phyloP scores from a whole-genome alignment of 2,113 vertebrate genomes.

The Gadus macrocephalus region DNA sequence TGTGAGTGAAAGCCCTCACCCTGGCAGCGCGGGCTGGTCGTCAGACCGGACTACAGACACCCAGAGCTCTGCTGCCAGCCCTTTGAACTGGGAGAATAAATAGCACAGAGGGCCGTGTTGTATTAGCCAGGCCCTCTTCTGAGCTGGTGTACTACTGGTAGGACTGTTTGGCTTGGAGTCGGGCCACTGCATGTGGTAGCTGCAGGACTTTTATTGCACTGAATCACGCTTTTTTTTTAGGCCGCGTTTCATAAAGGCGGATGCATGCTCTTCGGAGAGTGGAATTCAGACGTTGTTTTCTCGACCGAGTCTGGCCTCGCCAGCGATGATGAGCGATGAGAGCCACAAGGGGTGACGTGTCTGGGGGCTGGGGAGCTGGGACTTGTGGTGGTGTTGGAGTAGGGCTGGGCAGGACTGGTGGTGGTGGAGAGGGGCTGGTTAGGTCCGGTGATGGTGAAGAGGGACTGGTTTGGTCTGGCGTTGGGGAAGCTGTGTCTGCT shows the following conservation, averaged over 20 bases:
- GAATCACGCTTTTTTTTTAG: slow-evolving; percentile 57
- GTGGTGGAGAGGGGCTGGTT: too few species aligned
- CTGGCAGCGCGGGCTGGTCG: slow-evolving; percentile 72
- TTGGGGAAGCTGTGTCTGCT: too few species aligned
- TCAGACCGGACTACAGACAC: slow-evolving; percentile 75
- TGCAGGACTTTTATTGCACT: slow-evolving; percentile 59
- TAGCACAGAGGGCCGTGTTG: slow-evolving; percentile 81
- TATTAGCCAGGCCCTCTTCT: slow-evolving; percentile 79
- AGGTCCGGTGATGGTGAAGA: too few species aligned
- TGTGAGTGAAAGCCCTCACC: slow-evolving; percentile 68
- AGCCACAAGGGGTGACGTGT: slow-evolving; percentile 48
- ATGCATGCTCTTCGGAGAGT: slow-evolving; percentile 34
- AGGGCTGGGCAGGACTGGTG: too few species aligned
- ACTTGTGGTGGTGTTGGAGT: too few species aligned
- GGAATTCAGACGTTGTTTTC: slow-evolving; percentile 43
- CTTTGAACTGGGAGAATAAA: slow-evolving; percentile 96
- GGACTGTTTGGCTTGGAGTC: slow-evolving; percentile 87
- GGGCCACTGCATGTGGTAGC: slow-evolving; percentile 89
- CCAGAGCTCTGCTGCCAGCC: slow-evolving; percentile 75
- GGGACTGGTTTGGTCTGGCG: too few species aligned
- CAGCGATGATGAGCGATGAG: slow-evolving; percentile 24
- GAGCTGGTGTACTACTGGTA: slow-evolving; percentile 81
- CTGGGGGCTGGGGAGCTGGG: background rate
- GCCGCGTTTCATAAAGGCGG: slow-evolving; percentile 57
- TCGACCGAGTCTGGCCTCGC: slow-evolving; percentile 26